phyloP scores from a whole-genome alignment of 1,140 invertebrate genomes.

The Bombus affinis region DNA sequence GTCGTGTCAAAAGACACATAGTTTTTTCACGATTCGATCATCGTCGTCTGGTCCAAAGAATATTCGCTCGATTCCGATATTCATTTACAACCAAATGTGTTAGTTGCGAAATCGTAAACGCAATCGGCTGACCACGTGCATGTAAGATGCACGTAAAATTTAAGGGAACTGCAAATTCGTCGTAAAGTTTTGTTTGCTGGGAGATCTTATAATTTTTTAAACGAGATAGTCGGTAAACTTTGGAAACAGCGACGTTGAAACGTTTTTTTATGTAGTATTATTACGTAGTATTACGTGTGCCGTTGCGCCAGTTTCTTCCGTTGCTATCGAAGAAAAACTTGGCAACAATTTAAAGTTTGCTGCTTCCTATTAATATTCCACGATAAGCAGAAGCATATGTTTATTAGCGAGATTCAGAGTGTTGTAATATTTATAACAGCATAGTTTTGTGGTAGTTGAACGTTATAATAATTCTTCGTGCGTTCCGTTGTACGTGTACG shows the following conservation, averaged over 20 bases:
- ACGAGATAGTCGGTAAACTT: too few species aligned
- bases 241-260: too few species aligned
- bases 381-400: not conserved
- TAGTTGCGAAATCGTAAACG: conserved; percentile 30
- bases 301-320: too few species aligned
- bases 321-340: too few species aligned
- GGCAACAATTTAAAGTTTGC: too few species aligned
- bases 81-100: not conserved
- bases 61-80: conserved; percentile 30
- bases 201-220: not conserved
- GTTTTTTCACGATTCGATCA: conserved; percentile 41
- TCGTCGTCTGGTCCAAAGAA: conserved; percentile 23
- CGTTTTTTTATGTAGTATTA: too few species aligned
- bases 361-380: too few species aligned
- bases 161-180: not conserved
- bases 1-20: not conserved
- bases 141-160: too few species aligned
- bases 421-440: conserved; percentile 11
- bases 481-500: conserved; percentile 19
- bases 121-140: too few species aligned
- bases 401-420: not conserved
- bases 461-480: conserved; percentile 25
- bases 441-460: not conserved
- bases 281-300: too few species aligned
- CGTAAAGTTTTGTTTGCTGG: not conserved